A percentile compares a stretch with the other conserved stretches of the same genome.
These are phyloP conservation scores for Lates calcarifer DNA, from an alignment of 2,113 vertebrate species.

Conservation along the genomic window DNA sequence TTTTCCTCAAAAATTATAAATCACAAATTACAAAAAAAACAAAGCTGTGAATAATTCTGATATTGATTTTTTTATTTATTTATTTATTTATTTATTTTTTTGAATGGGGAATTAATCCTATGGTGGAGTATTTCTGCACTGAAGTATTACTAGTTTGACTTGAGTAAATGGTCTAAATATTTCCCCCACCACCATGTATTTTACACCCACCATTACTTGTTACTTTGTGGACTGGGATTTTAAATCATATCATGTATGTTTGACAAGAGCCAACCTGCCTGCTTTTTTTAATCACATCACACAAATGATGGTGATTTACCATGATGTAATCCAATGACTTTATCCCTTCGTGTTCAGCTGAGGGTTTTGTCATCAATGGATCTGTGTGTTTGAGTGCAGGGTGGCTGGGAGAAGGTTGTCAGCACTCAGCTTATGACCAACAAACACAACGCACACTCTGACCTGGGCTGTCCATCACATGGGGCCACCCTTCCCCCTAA, in stretches of 20 bases:
- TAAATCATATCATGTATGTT: background rate
- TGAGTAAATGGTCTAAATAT: background rate
- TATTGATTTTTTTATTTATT: no score
- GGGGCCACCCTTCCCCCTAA: conserved; percentile 10
- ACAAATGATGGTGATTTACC: background rate
- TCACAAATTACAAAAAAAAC: no score
- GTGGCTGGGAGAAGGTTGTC: conserved; percentile 83
- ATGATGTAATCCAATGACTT: background rate
- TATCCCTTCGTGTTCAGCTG: background rate
- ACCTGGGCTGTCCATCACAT: conserved; percentile 86
- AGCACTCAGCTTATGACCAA: conserved; percentile 83
- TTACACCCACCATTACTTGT: background rate
- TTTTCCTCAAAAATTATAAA: background rate
- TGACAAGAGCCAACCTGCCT: background rate
- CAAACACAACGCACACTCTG: conserved; percentile 83
- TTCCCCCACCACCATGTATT: background rate
- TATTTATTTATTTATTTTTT: no score
- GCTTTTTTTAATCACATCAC: background rate
- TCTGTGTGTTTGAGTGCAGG: conserved; percentile 63
- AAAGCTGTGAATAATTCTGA: no score
- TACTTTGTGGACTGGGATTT: background rate
- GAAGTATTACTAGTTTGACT: background rate
- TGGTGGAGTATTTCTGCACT: background rate
- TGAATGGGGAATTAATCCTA: background rate
- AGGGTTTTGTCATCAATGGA: conserved; percentile 36